phyloP scores from a whole-genome alignment of 2,113 vertebrate species.

The Geothlypis trichas region DNA sequence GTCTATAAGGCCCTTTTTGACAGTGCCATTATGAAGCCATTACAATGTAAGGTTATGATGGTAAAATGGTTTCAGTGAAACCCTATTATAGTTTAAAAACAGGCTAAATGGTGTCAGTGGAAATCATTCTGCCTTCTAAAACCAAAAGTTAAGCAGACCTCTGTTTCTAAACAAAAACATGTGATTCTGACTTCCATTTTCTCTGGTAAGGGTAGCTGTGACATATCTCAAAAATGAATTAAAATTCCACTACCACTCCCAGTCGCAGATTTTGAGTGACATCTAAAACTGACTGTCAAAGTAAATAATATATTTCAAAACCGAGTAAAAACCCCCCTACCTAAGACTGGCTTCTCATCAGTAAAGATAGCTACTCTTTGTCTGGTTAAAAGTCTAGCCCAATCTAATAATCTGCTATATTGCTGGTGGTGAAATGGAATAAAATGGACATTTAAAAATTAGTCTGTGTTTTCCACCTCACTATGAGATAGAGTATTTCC shows the following conservation, averaged over 20 bases:
- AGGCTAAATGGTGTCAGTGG: conserved; percentile 22
- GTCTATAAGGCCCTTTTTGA: conserved; percentile 28
- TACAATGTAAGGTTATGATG: conserved; percentile 38
- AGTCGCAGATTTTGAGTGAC: conserved; percentile 15
- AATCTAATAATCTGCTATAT: background rate
- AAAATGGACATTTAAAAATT: background rate
- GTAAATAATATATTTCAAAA: conserved; percentile 17
- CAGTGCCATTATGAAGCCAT: background rate
- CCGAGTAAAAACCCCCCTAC: background rate
- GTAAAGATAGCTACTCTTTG: background rate
- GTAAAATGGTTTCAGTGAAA: conserved; percentile 39
- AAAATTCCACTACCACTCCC: conserved; percentile 16
- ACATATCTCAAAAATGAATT: background rate
- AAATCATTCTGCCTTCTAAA: conserved; percentile 12
- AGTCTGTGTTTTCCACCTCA: background rate
- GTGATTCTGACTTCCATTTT: background rate
- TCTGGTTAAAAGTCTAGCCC: background rate
- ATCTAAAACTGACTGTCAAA: background rate
- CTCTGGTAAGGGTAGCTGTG: background rate
- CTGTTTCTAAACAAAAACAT: conserved; percentile 7
- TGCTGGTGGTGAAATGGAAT: background rate
- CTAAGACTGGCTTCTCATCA: background rate
- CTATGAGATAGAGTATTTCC: background rate
- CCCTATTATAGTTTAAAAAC: conserved; percentile 18
- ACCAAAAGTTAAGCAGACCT: background rate